phyloP scores from a whole-genome alignment of 2,888 invertebrate species.

The Amphipoea oculea region DNA sequence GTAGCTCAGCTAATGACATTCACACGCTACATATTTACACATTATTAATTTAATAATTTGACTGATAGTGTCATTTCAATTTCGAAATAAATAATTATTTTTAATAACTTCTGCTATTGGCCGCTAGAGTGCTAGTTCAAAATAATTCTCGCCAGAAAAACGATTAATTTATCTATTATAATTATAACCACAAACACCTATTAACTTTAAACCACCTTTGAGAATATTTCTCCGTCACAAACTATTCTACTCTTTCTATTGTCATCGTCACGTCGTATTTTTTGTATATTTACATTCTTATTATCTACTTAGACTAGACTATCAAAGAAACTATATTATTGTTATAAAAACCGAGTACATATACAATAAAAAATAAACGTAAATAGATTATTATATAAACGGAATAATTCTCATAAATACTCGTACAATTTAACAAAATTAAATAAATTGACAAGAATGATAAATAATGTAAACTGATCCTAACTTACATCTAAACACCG shows the following conservation, averaged over 20 bases:
- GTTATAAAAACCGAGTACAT: not conserved
- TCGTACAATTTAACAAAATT: not conserved
- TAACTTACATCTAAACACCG: slow-evolving; percentile 50
- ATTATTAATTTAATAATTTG: slow-evolving; percentile 82
- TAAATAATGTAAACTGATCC: not conserved
- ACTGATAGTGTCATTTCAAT: slow-evolving; percentile 78
- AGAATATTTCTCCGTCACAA: slow-evolving; percentile 55
- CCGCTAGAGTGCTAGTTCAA: slow-evolving; percentile 64
- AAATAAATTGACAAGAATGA: too few relatives aligned
- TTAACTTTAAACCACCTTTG: slow-evolving; percentile 32
- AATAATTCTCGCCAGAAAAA: slow-evolving; percentile 4
- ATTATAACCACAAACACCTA: slow-evolving; percentile 38
- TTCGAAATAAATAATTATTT: slow-evolving; percentile 44
- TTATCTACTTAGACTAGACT: not conserved
- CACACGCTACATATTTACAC: slow-evolving; percentile 83
- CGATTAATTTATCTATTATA: slow-evolving; percentile 7
- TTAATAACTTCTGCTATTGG: slow-evolving; percentile 59
- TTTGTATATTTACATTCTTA: slow-evolving; percentile 55
- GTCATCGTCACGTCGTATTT: slow-evolving; percentile 84
- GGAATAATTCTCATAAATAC: not conserved
- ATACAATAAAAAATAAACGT: not conserved
- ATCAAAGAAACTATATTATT: not conserved
- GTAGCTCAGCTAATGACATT: slow-evolving; percentile 39
- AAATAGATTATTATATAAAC: not conserved
- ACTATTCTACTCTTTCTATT: slow-evolving; percentile 80